A percentile compares a stretch with the other conserved stretches of the same genome.
Evolutionary conservation across 2,113 vertebrate species (phyloP).

Genomic region (Tragulus kanchil): DNA sequence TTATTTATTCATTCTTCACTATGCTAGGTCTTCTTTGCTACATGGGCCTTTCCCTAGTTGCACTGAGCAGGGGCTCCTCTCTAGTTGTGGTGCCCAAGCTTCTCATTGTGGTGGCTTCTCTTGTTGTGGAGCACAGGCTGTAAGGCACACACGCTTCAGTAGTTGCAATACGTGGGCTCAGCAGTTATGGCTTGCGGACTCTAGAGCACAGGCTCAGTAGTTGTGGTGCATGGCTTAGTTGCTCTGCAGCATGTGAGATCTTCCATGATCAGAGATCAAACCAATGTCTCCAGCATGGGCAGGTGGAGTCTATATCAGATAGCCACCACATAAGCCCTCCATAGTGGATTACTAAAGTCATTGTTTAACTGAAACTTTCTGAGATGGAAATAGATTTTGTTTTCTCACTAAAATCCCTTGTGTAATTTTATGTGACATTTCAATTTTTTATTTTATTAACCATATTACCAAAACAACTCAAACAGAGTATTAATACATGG

Average conservation of each 20-base stretch:
- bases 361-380: neutral
- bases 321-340: neutral
- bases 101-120: neutral
- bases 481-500: neutral
- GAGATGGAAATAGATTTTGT: neutral
- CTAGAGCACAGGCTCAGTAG: neutral
- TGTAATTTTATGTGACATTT: neutral
- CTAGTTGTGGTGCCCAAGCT: neutral
- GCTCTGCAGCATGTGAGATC: neutral
- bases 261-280: fast-evolving
- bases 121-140: neutral
- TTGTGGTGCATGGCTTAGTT: fast-evolving
- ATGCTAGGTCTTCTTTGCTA: neutral
- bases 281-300: neutral
- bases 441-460: slow-evolving; percentile 47
- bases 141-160: neutral
- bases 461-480: slow-evolving; percentile 21
- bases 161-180: fast-evolving
- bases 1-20: neutral
- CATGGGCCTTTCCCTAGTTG: neutral
- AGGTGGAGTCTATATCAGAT: neutral
- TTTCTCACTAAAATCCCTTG: slow-evolving; percentile 1
- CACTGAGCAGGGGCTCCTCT: fast-evolving
- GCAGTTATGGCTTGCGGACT: neutral
- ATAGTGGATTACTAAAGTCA: neutral